A percentile compares a stretch with the other conserved stretches of the same genome.
Evolutionary conservation across 2,797 vertebrate genomes (phyloP).

Genomic region (Dicrostonyx torquatus): DNA sequence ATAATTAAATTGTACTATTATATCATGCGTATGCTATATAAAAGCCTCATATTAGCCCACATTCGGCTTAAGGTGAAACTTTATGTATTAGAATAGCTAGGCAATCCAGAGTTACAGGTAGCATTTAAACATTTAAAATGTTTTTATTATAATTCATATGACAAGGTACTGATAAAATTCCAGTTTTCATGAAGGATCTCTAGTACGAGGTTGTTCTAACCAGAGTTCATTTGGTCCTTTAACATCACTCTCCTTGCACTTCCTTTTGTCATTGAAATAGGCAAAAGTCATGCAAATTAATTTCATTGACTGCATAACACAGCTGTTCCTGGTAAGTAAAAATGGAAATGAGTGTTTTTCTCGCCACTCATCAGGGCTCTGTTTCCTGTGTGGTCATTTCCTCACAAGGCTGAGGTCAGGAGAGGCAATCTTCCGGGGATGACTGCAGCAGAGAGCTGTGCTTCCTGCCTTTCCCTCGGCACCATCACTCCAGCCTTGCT

Average conservation of each 20-base stretch:
- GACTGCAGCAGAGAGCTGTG: too few species aligned
- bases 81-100: not conserved
- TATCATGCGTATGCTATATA: not conserved
- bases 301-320: not conserved
- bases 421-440: not conserved
- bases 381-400: constrained; percentile 14
- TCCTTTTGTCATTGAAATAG: constrained; percentile 23
- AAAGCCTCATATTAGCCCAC: not conserved
- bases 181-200: not conserved
- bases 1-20: not conserved
- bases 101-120: not conserved
- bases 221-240: not conserved
- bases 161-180: not conserved
- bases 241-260: not conserved
- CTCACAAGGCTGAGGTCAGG: not conserved
- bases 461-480: not conserved
- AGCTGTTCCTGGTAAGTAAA: constrained; percentile 7
- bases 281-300: not conserved
- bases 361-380: not conserved
- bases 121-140: not conserved
- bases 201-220: not conserved
- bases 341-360: constrained; percentile 17
- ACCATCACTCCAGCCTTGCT: accelerated
- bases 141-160: not conserved
- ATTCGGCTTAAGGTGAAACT: not conserved